These are phyloP conservation scores for Podabrus alpinus DNA, from an alignment of 2,888 invertebrate species.

Conservation along the genomic window DNA sequence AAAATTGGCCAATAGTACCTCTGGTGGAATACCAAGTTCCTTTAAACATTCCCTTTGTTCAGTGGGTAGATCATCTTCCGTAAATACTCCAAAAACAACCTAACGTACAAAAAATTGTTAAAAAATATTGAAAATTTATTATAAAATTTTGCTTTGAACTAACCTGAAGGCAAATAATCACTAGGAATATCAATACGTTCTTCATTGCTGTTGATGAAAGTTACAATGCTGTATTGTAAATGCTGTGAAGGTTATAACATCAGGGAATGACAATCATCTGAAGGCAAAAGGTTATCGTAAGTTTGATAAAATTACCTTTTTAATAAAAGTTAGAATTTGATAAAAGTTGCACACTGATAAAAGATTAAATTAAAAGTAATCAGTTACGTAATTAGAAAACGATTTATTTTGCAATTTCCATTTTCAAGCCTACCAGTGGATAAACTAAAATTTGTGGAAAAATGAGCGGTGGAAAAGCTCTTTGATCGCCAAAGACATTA, in stretches of 20 bases:
- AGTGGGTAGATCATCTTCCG: neutral
- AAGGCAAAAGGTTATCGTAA: neutral
- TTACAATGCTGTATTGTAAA: neutral
- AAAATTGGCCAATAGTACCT: neutral
- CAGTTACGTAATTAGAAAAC: no score
- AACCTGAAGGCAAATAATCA: neutral
- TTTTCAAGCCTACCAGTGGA: no score
- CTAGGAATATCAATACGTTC: neutral
- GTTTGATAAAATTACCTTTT: no score
- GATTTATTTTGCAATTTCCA: no score
- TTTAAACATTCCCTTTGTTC: neutral
- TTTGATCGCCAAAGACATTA: no score
- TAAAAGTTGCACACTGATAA: no score
- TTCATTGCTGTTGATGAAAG: neutral
- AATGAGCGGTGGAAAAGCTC: no score
- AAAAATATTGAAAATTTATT: no score
- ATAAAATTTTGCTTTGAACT: neutral
- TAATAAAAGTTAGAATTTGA: no score
- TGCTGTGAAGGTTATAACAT: neutral
- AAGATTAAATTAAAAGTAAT: no score
- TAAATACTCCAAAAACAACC: neutral
- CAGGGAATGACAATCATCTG: neutral
- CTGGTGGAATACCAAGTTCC: neutral
- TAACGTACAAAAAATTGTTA: neutral
- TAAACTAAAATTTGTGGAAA: no score